Base-by-base conservation (phyloP, 2,888 invertebrate species). In the Alsophila aescularia region DNA sequence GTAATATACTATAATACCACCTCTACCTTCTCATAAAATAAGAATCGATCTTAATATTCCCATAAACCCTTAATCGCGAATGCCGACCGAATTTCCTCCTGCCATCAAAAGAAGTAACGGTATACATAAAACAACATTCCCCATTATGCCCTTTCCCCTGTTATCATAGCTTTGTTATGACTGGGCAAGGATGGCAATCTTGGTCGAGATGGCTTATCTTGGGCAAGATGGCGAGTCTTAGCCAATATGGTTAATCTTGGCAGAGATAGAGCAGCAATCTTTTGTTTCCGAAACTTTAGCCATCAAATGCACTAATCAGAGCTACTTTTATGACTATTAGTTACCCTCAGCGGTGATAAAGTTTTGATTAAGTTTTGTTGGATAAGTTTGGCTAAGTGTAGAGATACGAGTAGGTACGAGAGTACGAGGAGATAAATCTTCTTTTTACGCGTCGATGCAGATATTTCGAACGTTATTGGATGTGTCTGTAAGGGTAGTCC, bases 131-230 rank as follows among this genome's bases (percentile, higher is more conserved):
- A 52, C 42, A 54, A 59, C 53, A 60, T 52, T 47, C 34, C 48
- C 56, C 52, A 62, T 62, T 62, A 59, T 56, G 49, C 36, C 37
- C 10, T 37, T 35, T 56, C 35, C 42, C 48, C 41, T 48, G 52
- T 49, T 58, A 55, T 62, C 52, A 52, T 52, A 35, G 40, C 58
- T 61, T 55, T 58, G 50, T 58, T 58, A 58, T 56, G 52, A 14
- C 43, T 41, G 15, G 41, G 18, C 36, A 40, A 39, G 47, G 35
- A 58, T 45, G 49, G 36, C 41, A 45, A 51, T 51, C 56, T 27
- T 7, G 14, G 4, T 27, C 12, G 0, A 44, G 44, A 44, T 42
- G 12, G 43, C 43, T 18, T 32, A 43, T 32, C 21, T 21, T 21
- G 13, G 14, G 12, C 1, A 29, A 31, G 29, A 51, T 52, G 44